phyloP scores from a whole-genome alignment of 2,888 invertebrate species.

The Nemurella pictetii region DNA sequence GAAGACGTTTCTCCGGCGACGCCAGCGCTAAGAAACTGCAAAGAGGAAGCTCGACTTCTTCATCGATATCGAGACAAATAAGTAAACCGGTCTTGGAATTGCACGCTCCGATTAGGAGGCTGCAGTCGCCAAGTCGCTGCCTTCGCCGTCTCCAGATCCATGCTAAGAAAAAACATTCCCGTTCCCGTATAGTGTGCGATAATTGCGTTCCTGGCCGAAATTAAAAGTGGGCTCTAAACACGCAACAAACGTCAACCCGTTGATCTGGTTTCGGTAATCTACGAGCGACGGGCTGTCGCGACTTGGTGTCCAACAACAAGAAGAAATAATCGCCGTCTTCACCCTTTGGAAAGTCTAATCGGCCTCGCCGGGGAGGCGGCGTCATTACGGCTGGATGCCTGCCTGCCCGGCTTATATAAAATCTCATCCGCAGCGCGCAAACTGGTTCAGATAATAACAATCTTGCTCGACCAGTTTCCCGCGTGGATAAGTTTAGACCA shows the following conservation, averaged over 20 bases:
- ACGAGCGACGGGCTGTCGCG: not conserved
- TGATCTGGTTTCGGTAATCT: not conserved
- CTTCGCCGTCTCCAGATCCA: too few relatives aligned
- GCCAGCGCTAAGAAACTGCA: not conserved
- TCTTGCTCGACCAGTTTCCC: not conserved
- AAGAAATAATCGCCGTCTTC: not conserved
- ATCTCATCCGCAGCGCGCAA: not conserved
- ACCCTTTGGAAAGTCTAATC: not conserved
- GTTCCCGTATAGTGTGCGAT: too few relatives aligned
- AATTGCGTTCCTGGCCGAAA: too few relatives aligned
- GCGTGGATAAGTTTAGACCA: not conserved
- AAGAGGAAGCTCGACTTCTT: not conserved
- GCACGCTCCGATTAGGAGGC: not conserved
- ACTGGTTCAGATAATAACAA: not conserved
- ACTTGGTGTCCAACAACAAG: not conserved
- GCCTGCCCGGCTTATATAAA: not conserved
- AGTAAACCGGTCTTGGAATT: not conserved
- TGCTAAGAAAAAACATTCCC: too few relatives aligned
- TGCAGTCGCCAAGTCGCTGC: too few relatives aligned
- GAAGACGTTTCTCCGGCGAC: not conserved
- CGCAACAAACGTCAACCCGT: not conserved
- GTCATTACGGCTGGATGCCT: not conserved
- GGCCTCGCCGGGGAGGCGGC: not conserved
- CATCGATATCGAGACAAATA: not conserved
- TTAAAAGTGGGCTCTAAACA: not conserved